Base-by-base conservation (phyloP, 1,140 invertebrate genomes). In the Drosophila nigromelanica region DNA sequence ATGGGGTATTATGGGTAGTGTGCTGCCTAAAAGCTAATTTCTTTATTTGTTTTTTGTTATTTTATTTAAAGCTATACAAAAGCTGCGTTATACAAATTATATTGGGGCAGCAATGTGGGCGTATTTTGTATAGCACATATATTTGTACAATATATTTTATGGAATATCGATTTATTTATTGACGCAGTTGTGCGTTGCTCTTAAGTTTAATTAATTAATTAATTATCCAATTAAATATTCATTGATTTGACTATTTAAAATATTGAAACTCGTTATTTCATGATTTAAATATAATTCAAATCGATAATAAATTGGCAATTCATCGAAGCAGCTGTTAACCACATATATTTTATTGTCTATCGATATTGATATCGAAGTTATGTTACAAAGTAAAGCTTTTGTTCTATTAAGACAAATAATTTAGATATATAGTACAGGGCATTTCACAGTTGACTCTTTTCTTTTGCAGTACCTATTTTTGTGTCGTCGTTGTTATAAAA, bases 401-500 rank as follows among this genome's bases (percentile, higher is more conserved):
- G 4, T 39, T 39, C 1, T 7, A 18, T 18, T 18, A 18, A 2
- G 18, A 18, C 18, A 18, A 24, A 6, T 7, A 30, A n/a, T 7
- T 14, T n/a, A 11, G 7, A 14, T 12, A 40, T 15, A 35, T 18
- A 6, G 12, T 43, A 33, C 15, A 62, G 48, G 60, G 60, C 21
- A 30, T 62, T 42, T 10, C 12, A 48, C n/a, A 6, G 30, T n/a
- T 15, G 30, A 37, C 27, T 43, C 24, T 5, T 15, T 15, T 10
- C 33, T 8, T 10, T 35, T 35, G 24, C 21, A 47, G 30, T 21
- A 5, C n/a, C 3, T 27, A 24, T 24, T n/a, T 30, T 27, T 27
- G 0, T 24, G 12, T 14, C 21, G 39, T 59, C 35, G 15, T 33
- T 40, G 58, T 60, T 62, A 62, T 62, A 27, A 62, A 62, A 62